phyloP scores from a whole-genome alignment of 2,113 vertebrate genomes.

The Erythrolamprus reginae region DNA sequence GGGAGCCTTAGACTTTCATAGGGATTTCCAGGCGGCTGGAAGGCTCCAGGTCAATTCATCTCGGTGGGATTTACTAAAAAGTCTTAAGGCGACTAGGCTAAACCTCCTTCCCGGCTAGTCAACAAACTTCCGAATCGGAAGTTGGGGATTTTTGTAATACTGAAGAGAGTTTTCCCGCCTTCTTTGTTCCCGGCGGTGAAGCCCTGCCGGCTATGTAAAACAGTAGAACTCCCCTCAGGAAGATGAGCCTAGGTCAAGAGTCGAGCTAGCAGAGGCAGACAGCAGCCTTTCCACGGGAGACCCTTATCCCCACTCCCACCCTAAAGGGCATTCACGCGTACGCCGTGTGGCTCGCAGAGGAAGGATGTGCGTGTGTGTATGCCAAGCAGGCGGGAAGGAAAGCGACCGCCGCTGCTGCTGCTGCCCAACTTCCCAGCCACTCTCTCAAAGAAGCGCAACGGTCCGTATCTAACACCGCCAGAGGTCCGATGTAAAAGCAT shows the following conservation, averaged over 20 bases:
- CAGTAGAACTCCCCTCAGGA: not conserved
- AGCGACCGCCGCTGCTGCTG: too few relatives aligned
- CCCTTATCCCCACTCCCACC: not conserved
- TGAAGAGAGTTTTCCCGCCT: not conserved
- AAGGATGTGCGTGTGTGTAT: too few relatives aligned
- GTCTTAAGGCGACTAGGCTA: not conserved
- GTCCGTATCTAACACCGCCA: not conserved
- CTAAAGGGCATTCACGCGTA: not conserved
- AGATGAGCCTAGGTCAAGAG: not conserved
- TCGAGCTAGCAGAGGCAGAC: not conserved
- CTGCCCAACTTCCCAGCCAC: not conserved
- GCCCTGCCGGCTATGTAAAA: too few relatives aligned
- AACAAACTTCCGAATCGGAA: not conserved
- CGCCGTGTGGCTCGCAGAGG: too few relatives aligned
- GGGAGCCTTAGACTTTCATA: not conserved
- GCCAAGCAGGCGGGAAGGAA: not conserved
- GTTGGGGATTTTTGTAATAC: not conserved
- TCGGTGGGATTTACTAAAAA: not conserved
- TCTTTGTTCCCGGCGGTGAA: not conserved
- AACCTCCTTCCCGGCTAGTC: not conserved
- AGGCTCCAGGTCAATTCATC: not conserved
- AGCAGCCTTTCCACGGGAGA: not conserved
- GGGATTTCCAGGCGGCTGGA: not conserved
- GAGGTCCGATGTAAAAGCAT: not conserved
- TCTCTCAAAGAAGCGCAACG: not conserved